A percentile compares a stretch with the other conserved stretches of the same genome.
Conservation (phyloP, 2,888 invertebrate species). For the Lasioglossum zephyrum region DNA sequence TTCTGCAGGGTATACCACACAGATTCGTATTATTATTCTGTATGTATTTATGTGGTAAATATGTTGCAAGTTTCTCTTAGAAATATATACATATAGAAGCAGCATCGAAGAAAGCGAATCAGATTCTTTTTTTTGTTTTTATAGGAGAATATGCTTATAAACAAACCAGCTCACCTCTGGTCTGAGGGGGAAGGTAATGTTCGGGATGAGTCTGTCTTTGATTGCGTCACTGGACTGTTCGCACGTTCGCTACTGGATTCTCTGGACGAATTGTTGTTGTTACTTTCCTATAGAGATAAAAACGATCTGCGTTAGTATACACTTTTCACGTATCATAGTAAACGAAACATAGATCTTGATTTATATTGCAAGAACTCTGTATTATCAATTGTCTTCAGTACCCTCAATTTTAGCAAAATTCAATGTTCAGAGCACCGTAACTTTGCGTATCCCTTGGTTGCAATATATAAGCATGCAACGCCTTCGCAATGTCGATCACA, state of each 20-base stretch:
- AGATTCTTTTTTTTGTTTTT: not conserved
- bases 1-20: constrained; percentile 85
- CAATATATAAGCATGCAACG: not conserved
- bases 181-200: constrained; percentile 76
- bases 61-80: constrained; percentile 46
- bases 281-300: constrained; percentile 82
- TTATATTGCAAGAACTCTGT: constrained; percentile 53
- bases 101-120: constrained; percentile 7
- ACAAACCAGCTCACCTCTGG: constrained; percentile 83
- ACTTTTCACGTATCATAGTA: constrained; percentile 44
- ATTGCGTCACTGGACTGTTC: constrained; percentile 72
- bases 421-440: constrained; percentile 40
- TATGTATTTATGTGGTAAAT: constrained; percentile 55
- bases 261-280: constrained; percentile 82
- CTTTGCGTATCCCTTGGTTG: not conserved
- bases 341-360: constrained; percentile 56
- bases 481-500: not conserved
- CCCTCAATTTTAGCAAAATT: constrained; percentile 48
- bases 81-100: constrained; percentile 21
- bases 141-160: constrained; percentile 31
- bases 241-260: constrained; percentile 78
- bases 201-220: constrained; percentile 74
- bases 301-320: constrained; percentile 46
- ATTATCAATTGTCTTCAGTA: constrained; percentile 38
- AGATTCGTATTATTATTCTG: constrained; percentile 84